Conservation (phyloP, 2,113 vertebrate genomes). For the Tenrec ecaudatus region DNA sequence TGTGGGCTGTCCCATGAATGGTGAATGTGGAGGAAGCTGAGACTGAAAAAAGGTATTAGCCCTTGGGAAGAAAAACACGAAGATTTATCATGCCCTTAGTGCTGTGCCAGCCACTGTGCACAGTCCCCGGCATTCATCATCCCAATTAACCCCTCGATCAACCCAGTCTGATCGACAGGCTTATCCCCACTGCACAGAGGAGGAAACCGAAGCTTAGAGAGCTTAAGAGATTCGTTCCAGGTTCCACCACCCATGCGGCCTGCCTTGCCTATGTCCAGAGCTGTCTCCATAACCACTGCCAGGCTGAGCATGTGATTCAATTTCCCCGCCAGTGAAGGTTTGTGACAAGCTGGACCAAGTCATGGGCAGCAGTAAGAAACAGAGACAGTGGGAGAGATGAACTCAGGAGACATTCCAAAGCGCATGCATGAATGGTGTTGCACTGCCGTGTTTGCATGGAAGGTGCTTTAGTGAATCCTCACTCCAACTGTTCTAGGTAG, state of each 20-base stretch:
- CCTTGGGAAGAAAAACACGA: conserved; percentile 18
- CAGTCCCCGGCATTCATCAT: conserved; percentile 46
- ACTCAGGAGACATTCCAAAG: background rate
- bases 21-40: background rate
- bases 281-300: background rate
- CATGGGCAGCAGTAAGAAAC: background rate
- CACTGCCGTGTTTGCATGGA: conserved; percentile 17
- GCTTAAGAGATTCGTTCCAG: conserved; percentile 24
- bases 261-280: background rate
- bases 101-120: conserved; percentile 12
- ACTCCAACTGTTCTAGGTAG: background rate
- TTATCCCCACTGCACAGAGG: conserved; percentile 39
- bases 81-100: background rate
- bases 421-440: background rate
- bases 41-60: conserved; percentile 21
- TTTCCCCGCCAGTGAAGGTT: background rate
- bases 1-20: background rate
- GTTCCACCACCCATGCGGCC: background rate
- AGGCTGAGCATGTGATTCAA: background rate
- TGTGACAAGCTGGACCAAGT: background rate
- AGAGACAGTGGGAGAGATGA: background rate
- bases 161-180: background rate
- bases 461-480: conserved; percentile 30
- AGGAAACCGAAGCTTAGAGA: conserved; percentile 56
- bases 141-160: conserved; percentile 14